Percentiles rank a stretch among this genome's conserved stretches.
phyloP scores from a whole-genome alignment of 1,140 invertebrate species.

The Drosophila bocqueti region DNA sequence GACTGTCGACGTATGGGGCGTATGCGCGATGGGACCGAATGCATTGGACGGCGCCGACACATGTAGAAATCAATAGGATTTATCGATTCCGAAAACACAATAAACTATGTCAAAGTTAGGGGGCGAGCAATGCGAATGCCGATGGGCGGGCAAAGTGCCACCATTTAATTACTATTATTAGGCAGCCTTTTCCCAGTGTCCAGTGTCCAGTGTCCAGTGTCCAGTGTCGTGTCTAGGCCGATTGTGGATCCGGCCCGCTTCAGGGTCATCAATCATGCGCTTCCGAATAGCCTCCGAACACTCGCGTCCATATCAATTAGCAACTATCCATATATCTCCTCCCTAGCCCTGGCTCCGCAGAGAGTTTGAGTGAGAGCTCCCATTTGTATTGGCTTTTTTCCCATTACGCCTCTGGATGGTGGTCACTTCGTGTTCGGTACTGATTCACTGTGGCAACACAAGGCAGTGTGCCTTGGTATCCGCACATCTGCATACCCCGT shows the following conservation, averaged over 20 bases:
- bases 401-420: slow-evolving; percentile 46
- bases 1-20: slow-evolving; percentile 25
- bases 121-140: slow-evolving; percentile 63
- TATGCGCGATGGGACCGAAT: slow-evolving; percentile 50
- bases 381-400: slow-evolving; percentile 36
- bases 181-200: slow-evolving; percentile 12
- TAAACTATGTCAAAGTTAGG: slow-evolving; percentile 78
- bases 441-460: slow-evolving; percentile 33
- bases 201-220: slow-evolving; percentile 21
- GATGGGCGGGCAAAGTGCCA: slow-evolving; percentile 46
- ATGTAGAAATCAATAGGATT: slow-evolving; percentile 64
- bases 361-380: slow-evolving; percentile 15
- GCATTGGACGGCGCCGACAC: slow-evolving; percentile 22
- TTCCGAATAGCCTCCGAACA: slow-evolving; percentile 27
- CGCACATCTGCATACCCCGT: slow-evolving; percentile 22
- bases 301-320: slow-evolving; percentile 47
- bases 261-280: slow-evolving; percentile 64
- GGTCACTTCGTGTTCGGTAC: slow-evolving; percentile 31
- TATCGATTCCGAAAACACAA: slow-evolving; percentile 59
- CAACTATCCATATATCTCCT: slow-evolving; percentile 44
- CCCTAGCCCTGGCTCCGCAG: neutral
- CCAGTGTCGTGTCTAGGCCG: slow-evolving; percentile 25
- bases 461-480: neutral
- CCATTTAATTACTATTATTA: slow-evolving; percentile 74
- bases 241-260: slow-evolving; percentile 15